A percentile compares a stretch with the other conserved stretches of the same genome.
Conservation (phyloP, 2,113 vertebrate genomes). For the Smithornis capensis region DNA sequence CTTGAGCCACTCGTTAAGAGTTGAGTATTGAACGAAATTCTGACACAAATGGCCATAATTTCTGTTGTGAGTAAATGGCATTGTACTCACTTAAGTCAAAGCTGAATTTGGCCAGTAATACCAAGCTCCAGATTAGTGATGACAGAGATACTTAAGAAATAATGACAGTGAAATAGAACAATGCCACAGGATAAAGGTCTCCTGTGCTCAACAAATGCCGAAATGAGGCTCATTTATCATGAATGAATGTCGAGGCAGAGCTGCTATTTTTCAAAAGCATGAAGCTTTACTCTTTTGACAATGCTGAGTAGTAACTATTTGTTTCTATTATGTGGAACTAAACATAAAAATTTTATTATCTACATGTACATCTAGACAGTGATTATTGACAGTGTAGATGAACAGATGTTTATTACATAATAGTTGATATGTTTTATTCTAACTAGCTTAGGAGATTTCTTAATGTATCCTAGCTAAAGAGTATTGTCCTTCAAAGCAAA, state of each 20-base stretch:
- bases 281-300: slow-evolving; percentile 1
- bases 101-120: slow-evolving; percentile 6
- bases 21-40: neutral
- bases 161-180: slow-evolving; percentile 57
- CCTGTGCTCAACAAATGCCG: slow-evolving; percentile 27
- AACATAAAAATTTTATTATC: neutral
- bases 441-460: neutral
- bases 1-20: neutral
- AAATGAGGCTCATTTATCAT: slow-evolving; percentile 68
- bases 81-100: neutral
- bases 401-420: neutral
- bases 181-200: slow-evolving; percentile 59
- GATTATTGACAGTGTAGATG: neutral
- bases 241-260: slow-evolving; percentile 38
- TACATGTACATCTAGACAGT: neutral
- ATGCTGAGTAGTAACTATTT: slow-evolving; percentile 1
- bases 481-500: neutral
- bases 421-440: neutral
- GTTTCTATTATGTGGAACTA: slow-evolving; percentile 2
- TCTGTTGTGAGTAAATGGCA: neutral
- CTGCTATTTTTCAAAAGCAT: neutral
- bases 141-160: slow-evolving; percentile 61
- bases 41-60: neutral
- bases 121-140: neutral
- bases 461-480: neutral